A percentile compares a stretch with the other conserved stretches of the same genome.
These are phyloP conservation scores for Gymnothorax reevesii DNA, from an alignment of 2,797 vertebrate species.

Conservation along the genomic window DNA sequence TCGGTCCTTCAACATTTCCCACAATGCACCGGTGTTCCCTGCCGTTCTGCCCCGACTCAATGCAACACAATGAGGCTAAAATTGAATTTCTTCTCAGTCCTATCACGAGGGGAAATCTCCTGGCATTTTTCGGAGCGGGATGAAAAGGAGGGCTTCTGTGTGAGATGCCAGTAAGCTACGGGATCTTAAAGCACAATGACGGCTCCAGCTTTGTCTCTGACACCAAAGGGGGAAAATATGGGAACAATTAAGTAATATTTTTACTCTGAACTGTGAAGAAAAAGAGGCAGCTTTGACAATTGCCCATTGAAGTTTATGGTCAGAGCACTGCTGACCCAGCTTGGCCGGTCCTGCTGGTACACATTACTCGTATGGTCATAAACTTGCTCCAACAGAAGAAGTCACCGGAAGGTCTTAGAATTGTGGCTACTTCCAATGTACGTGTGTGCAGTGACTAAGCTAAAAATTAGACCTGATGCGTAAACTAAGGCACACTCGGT, in stretches of 20 bases:
- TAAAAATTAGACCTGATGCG: background rate
- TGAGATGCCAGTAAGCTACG: background rate
- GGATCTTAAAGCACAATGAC: constrained; percentile 6
- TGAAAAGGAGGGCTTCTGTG: background rate
- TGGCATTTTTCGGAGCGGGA: constrained; percentile 43
- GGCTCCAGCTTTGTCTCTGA: constrained; percentile 19
- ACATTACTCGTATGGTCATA: background rate
- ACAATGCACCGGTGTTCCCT: constrained; percentile 42
- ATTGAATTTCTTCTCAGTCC: constrained; percentile 67
- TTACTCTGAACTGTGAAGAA: constrained; percentile 8
- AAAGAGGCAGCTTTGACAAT: background rate
- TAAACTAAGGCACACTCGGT: background rate
- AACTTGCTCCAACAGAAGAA: background rate
- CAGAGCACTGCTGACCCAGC: background rate
- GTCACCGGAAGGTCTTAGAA: background rate
- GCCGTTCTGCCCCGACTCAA: constrained; percentile 48
- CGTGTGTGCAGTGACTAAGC: background rate
- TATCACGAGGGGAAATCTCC: constrained; percentile 66
- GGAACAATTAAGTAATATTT: constrained; percentile 21
- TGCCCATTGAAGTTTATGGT: background rate
- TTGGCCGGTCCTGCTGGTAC: background rate
- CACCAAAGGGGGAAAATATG: background rate
- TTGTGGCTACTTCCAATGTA: background rate
- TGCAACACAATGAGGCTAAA: constrained; percentile 64
- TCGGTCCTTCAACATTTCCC: constrained; percentile 26